Percentiles rank a stretch among this genome's conserved stretches.
Evolutionary conservation across 2,888 invertebrate species (phyloP).

Genomic region (Limnephilus marmoratus): DNA sequence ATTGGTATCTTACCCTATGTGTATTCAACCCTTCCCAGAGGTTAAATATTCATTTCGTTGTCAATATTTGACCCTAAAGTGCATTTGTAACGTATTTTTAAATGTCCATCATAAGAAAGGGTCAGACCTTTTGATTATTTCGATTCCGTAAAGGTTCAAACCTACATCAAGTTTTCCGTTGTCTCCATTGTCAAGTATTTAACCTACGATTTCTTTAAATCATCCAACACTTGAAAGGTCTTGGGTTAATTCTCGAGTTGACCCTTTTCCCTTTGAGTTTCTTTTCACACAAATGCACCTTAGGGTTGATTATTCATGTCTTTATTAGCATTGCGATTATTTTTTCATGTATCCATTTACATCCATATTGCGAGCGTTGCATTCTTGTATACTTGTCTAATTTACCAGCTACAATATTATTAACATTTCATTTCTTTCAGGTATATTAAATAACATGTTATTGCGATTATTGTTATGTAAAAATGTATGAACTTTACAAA

Average conservation of each 20-base stretch:
- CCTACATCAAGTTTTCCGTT: slow-evolving; percentile 2
- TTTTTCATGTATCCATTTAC: slow-evolving; percentile 12
- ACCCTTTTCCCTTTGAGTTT: neutral
- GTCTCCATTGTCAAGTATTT: neutral
- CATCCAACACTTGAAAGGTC: slow-evolving; percentile 6
- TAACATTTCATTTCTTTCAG: neutral
- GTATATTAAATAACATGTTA: slow-evolving; percentile 2
- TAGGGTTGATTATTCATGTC: slow-evolving; percentile 25
- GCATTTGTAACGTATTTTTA: slow-evolving; percentile 10
- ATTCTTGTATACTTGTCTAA: slow-evolving; percentile 3
- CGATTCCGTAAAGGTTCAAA: neutral
- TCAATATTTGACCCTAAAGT: slow-evolving; percentile 32
- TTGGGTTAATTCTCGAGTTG: neutral
- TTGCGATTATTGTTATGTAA: slow-evolving; percentile 10
- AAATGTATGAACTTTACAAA: neutral
- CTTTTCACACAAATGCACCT: slow-evolving; percentile 2
- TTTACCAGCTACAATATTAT: slow-evolving; percentile 5
- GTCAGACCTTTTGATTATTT: slow-evolving; percentile 6
- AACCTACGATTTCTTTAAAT: neutral
- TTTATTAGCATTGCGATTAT: slow-evolving; percentile 29
- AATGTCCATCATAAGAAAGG: neutral
- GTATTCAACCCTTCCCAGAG: neutral
- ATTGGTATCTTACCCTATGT: slow-evolving; percentile 21
- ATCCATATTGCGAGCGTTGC: slow-evolving; percentile 39
- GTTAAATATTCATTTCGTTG: slow-evolving; percentile 22